These are phyloP conservation scores for Umimayanthus chanpuru DNA, from an alignment of 92 coral and sea anemone genomes.

Conservation along the genomic window DNA sequence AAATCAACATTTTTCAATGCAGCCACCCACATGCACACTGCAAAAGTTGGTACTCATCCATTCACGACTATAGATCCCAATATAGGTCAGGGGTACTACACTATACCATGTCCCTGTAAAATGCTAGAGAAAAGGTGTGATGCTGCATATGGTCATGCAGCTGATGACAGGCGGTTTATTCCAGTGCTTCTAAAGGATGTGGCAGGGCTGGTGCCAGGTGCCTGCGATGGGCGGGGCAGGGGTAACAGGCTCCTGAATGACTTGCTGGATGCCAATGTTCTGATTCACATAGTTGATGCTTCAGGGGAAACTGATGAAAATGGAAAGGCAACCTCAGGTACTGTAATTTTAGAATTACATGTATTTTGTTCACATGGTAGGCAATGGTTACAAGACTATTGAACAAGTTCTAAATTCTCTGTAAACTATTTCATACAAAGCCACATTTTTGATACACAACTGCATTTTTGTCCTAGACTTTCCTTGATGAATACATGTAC, in stretches of 20 bases:
- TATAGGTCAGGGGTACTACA: slow-evolving; percentile 74
- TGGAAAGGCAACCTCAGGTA: slow-evolving; percentile 82
- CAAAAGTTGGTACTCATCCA: slow-evolving; percentile 81
- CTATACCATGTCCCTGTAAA: slow-evolving; percentile 77
- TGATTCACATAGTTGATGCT: slow-evolving; percentile 80
- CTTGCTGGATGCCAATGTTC: slow-evolving; percentile 85
- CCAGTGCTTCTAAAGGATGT: slow-evolving; percentile 86
- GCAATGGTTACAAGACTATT: no score
- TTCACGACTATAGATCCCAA: slow-evolving; percentile 89
- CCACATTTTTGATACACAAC: no score
- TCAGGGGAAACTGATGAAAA: slow-evolving; percentile 88
- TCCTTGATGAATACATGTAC: no score
- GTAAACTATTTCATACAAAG: no score
- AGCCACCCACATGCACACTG: slow-evolving; percentile 76
- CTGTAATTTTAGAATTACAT: background rate
- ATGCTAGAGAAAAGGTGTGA: slow-evolving; percentile 59
- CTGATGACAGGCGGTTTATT: slow-evolving; percentile 63
- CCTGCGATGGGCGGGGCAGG: slow-evolving; percentile 83
- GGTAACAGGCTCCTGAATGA: slow-evolving; percentile 86
- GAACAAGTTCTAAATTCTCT: no score
- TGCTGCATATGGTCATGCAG: slow-evolving; percentile 76
- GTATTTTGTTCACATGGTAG: no score
- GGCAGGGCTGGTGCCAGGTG: slow-evolving; percentile 91
- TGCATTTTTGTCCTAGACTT: no score
- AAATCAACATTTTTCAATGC: slow-evolving; percentile 85